Base-by-base conservation (phyloP, 2,888 invertebrate species). In the Agriopis marginaria region DNA sequence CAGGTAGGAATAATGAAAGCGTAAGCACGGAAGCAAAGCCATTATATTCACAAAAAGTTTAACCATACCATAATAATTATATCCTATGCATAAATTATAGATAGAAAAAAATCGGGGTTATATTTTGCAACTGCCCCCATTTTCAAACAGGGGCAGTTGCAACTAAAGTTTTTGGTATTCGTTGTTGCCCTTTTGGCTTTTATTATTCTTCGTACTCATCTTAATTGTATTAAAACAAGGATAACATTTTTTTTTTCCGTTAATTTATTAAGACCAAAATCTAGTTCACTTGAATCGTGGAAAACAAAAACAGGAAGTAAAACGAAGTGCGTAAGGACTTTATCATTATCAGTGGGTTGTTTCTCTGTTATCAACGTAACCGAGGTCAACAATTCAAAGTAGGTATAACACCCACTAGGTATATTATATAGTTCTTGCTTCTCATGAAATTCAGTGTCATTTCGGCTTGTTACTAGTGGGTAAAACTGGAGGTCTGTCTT, bases 261-360 rank as follows among this genome's bases (percentile, higher is more conserved):
- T 10, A 39, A 54, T 40, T 55, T 42, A 54, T 7, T 54, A 14
- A 39, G n/a, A 32, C n/a, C 9, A 40, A 40, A 40, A 61, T 61
- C 61, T 10, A 23, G 45, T 42, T 12, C 14, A 50, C 11, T 59
- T 17, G 0, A 47, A 50, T 44, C 39, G n/a, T 59, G 12, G 45
- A 63, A 64, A 66, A 66, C 72, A 69, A 73, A 66, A 71, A 69
- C 72, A 72, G 72, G 72, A 75, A 64, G 42, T 70, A 53, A 59
- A 32, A 56, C 14, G 12, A 51, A 45, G 63, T 59, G 60, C 66
- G 66, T 63, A 50, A 63, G 55, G 63, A 54, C 59, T 10, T 63
- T 70, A 70, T 66, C 70, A 66, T 63, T 70, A 70, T 66, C 70
- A 66, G 45, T 45, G 45, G 62, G 53, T 63, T 63, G 63, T 63